Evolutionary conservation across 2,797 vertebrate species (phyloP), one percentile per base, ranked within the genome.

Genomic region (Sebastes cheni): DNA sequence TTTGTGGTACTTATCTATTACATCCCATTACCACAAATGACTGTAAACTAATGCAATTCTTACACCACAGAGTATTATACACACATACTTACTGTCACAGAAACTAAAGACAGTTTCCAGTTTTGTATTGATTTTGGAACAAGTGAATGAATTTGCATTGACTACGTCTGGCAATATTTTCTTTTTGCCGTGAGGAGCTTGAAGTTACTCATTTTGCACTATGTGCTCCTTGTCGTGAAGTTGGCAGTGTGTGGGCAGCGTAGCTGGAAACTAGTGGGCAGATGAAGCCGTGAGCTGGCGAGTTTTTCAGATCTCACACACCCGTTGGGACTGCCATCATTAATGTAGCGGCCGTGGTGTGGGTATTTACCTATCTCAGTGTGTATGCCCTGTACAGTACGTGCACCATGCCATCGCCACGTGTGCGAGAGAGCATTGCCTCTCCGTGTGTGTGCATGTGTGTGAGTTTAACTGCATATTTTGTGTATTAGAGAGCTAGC

Each of bases 61-160:
- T 14, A 30, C 7, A 32, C 34, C 46, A 52, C n/a, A 50, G 25
- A 54, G 29, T 42, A 32, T 79, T 72, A 64, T 22, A 80, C 32
- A 59, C 9, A 59, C 55, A 39, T 18, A 64, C 27, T 72, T 71
- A 64, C 36, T 71, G 59, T 39, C 23, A 73, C 13, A 42, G n/a
- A 67, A 62, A 74, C 52, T 18, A 42, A 36, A 22, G 50, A 64
- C 59, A 27, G 29, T 82, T 77, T 76, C 27, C 25, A 73, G n/a
- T 60, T 62, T 42, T 8, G 59, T 68, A 86, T 76, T 71, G 65
- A 66, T 83, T 85, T 73, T 66, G 60, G 32, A 85, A 69, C 69
- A 75, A 77, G 27, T 68, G 29, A 81, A 80, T 71, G 27, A 66
- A 84, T 80, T 82, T 91, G 65, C 54, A 71, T 82, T 29, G 39